phyloP scores from a whole-genome alignment of 2,888 invertebrate species.

The Carabus problematicus region DNA sequence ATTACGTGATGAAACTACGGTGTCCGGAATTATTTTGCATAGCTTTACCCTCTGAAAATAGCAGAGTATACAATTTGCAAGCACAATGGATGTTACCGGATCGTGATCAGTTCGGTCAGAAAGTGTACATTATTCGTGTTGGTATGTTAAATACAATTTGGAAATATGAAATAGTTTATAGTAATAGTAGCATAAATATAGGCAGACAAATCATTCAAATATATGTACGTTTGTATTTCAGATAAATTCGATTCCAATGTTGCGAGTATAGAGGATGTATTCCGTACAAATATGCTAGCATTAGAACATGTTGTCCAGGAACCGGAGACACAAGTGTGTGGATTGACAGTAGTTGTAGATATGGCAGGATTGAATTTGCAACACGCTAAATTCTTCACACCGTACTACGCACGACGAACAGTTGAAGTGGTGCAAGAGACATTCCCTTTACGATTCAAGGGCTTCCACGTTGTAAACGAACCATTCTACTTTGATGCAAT shows the following conservation, averaged over 20 bases:
- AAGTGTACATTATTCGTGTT: constrained; percentile 59
- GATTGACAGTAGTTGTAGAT: constrained; percentile 57
- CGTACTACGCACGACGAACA: constrained; percentile 60
- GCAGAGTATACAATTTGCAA: constrained; percentile 57
- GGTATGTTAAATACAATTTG: constrained; percentile 53
- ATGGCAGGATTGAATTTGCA: constrained; percentile 60
- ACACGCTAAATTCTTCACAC: constrained; percentile 62
- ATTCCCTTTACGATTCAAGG: constrained; percentile 61
- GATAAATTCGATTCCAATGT: constrained; percentile 61
- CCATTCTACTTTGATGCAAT: constrained; percentile 61
- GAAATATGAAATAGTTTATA: not conserved
- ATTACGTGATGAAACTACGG: constrained; percentile 59
- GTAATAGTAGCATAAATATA: no score
- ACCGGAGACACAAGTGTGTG: constrained; percentile 63
- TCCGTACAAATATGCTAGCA: constrained; percentile 63
- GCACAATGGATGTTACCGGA: constrained; percentile 58
- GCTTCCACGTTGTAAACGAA: constrained; percentile 61
- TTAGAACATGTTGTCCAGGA: constrained; percentile 64
- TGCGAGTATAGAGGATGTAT: constrained; percentile 61
- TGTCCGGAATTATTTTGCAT: constrained; percentile 59
- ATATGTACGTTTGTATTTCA: constrained; percentile 46
- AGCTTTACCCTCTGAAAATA: constrained; percentile 55
- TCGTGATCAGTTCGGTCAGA: constrained; percentile 58
- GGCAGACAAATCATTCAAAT: no score
- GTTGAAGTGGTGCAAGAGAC: constrained; percentile 62